These are phyloP conservation scores for Nemopilema nomurai DNA, from an alignment of 30 jellyfish, hydroid and myxozoan species.

Conservation along the genomic window DNA sequence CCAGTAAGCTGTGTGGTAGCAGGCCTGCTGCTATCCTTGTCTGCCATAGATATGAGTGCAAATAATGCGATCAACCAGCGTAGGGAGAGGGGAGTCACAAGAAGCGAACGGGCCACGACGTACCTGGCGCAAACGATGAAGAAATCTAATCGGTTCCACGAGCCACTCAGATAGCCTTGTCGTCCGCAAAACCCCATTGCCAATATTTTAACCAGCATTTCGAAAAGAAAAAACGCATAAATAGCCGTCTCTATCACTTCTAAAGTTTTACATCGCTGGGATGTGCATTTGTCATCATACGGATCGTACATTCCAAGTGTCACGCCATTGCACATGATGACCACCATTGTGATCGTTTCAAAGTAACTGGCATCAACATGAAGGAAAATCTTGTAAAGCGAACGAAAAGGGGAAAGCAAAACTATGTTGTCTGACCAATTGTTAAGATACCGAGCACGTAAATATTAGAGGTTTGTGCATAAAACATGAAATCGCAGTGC, in stretches of 20 bases:
- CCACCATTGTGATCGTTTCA: slow-evolving; percentile 83
- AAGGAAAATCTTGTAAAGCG: not conserved
- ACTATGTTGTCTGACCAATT: too few relatives aligned
- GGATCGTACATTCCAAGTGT: slow-evolving; percentile 99
- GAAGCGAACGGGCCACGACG: slow-evolving; percentile 9
- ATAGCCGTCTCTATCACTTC: slow-evolving; percentile 83
- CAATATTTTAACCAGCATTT: slow-evolving; percentile 82
- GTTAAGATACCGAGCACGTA: too few relatives aligned
- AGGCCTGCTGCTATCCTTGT: too few relatives aligned
- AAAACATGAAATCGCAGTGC: too few relatives aligned
- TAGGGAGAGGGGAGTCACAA: not conserved
- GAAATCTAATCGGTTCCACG: slow-evolving; percentile 93
- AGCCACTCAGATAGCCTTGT: slow-evolving; percentile 78
- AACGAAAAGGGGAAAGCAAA: too few relatives aligned
- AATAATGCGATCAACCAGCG: not conserved
- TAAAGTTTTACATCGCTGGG: slow-evolving; percentile 71
- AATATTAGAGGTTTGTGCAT: too few relatives aligned
- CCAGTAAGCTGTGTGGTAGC: too few relatives aligned
- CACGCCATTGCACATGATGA: slow-evolving; percentile 82
- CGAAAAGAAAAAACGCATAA: slow-evolving; percentile 84
- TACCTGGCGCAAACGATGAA: slow-evolving; percentile 98
- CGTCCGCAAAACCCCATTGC: slow-evolving; percentile 95
- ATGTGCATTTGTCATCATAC: slow-evolving; percentile 78
- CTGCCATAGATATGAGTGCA: too few relatives aligned
- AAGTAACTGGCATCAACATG: slow-evolving; percentile 53